Evolutionary conservation across 2,888 invertebrate genomes (phyloP), one percentile per base, ranked within the genome.

Genomic region (Cephus pygmeus): DNA sequence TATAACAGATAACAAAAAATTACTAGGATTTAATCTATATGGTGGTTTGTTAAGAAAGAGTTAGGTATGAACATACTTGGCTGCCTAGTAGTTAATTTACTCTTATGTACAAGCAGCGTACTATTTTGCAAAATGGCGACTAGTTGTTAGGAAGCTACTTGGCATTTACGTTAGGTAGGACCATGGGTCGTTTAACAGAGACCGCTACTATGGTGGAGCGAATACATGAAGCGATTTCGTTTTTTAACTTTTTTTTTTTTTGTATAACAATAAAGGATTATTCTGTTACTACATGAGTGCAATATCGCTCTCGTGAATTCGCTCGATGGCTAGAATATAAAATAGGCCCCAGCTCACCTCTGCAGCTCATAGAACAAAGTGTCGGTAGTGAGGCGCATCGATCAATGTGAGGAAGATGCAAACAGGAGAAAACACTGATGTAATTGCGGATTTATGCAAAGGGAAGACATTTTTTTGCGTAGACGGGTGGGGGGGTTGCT

Each of bases 321-420:
- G 87, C 89, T 88, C 88, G 88, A 56, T 82, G 82, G 81, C 83
- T 83, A 84, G 85, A 86, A 76, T 85, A 87, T 86, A 85, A 81
- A 85, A 87, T 86, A 88, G 87, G 88, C 89, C 87, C 88, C 90
- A 89, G 91, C 91, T 91, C 91, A 91, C 91, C 91, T 91, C 91
- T 91, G 91, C 85, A 90, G 88, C 87, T 90, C 87, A 89, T 89
- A 90, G 89, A 90, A 90, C 87, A 88, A 89, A 90, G 89, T 90
- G 86, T 89, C 88, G 86, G 88, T 88, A 90, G 88, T 90, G 91
- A 90, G 90, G 90, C 87, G 87, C 89, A 88, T 89, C 90, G 90
- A 90, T 90, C 90, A 90, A 91, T 90, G 88, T 85, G 88, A 85
- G 89, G 85, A 85, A 86, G 87, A 90, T 90, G 91, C 90, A 88